These are phyloP conservation scores for Volucella zonaria DNA, from an alignment of 2,888 invertebrate genomes.

Conservation along the genomic window DNA sequence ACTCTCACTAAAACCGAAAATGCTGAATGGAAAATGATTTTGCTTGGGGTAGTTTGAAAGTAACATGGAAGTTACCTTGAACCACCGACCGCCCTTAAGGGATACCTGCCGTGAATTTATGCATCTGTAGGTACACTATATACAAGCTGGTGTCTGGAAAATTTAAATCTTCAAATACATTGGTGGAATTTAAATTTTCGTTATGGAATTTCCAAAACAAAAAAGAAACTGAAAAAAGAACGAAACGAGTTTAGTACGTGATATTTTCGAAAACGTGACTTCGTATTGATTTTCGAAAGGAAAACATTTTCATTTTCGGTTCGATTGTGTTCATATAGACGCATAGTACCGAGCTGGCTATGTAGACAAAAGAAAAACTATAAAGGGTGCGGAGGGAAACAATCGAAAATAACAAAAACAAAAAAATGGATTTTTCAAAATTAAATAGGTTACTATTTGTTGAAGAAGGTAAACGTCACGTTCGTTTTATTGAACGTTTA, in stretches of 20 bases:
- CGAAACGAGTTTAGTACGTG: constrained; percentile 76
- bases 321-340: constrained; percentile 49
- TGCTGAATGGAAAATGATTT: not conserved
- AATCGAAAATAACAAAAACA: constrained; percentile 28
- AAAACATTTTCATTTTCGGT: constrained; percentile 71
- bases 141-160: constrained; percentile 60
- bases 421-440: constrained; percentile 68
- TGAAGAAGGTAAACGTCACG: constrained; percentile 65
- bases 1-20: not conserved
- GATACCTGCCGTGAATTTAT: constrained; percentile 24
- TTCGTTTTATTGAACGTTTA: constrained; percentile 47
- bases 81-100: constrained; percentile 58
- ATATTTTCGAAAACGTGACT: constrained; percentile 82
- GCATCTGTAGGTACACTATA: too few relatives aligned
- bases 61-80: constrained; percentile 66
- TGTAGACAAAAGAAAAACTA: not conserved
- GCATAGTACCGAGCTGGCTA: constrained; percentile 14
- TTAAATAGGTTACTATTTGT: constrained; percentile 75
- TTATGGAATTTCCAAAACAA: constrained; percentile 48
- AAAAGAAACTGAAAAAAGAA: constrained; percentile 33
- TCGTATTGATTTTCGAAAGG: constrained; percentile 81
- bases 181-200: constrained; percentile 50
- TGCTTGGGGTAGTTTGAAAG: constrained; percentile 29
- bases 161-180: constrained; percentile 50
- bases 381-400: not conserved